Base-by-base conservation (phyloP, 1,140 invertebrate species). In the Zaprionus africanus region DNA sequence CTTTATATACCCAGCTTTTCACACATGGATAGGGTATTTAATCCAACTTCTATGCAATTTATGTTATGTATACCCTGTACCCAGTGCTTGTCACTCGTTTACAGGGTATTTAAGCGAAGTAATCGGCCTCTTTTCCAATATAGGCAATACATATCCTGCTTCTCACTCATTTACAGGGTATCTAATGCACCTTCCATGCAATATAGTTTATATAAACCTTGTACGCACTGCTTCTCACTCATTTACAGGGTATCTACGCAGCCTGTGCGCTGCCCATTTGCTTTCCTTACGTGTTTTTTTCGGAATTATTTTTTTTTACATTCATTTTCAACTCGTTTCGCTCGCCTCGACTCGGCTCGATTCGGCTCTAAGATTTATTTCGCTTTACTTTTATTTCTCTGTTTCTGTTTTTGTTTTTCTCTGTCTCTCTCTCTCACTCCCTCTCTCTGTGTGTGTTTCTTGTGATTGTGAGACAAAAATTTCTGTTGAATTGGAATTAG, bases 401-500 rank as follows among this genome's bases (percentile, higher is more conserved):
- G 31, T 79, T 64, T 60, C 56, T 51, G 38, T 66, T 56, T 22
- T 19, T 31, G 22, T 60, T 63, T 31, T 46, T 63, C 19, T 74
- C 15, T 53, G 13, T 5, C 7, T 9, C 26, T 36, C 11, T 41
- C 24, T 22, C 22, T 59, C 58, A 54, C 28, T 70, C 13, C 51
- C 17, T n/a, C 7, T 11, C 6, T 59, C 11, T 54, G 13, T 64
- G 22, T 53, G 17, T 43, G 31, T 66, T 81, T 71, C 80, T 67
- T 80, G 79, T 83, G 79, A 80, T 87, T 83, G 81, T 87, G 83
- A 85, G 84, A 88, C 85, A 81, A 83, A 85, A 84, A 88, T 88
- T 90, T 88, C 84, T 88, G 81, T 84, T 84, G 84, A 88, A 88
- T 90, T 90, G 84, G 85, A 88, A 88, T 88, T 88, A 88, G 84